These are phyloP conservation scores for Zaprionus ghesquierei DNA, from an alignment of 1,140 invertebrate species.

Conservation along the genomic window DNA sequence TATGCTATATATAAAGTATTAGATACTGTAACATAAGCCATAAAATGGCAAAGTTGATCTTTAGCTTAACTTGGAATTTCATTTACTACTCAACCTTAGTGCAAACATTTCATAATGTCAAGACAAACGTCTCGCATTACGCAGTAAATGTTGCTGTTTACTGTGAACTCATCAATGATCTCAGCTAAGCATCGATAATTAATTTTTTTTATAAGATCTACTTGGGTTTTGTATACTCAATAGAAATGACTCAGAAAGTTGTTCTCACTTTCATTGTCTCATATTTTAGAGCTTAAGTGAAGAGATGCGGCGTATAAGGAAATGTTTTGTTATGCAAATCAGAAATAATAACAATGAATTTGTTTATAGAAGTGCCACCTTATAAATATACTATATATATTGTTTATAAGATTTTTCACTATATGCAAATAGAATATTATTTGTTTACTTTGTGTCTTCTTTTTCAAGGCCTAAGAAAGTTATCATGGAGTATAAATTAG, in stretches of 20 bases:
- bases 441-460: neutral
- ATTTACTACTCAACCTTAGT: neutral
- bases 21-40: neutral
- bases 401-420: neutral
- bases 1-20: neutral
- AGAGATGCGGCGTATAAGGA: neutral
- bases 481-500: too few relatives aligned
- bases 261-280: constrained; percentile 13
- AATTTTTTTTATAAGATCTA: neutral
- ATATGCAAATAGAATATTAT: neutral
- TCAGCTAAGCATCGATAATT: constrained; percentile 13
- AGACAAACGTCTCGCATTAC: neutral
- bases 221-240: neutral
- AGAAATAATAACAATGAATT: neutral
- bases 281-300: neutral
- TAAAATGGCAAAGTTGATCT: neutral
- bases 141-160: neutral
- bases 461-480: too few relatives aligned
- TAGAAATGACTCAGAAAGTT: constrained; percentile 20
- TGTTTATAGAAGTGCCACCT: neutral
- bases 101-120: neutral
- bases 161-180: constrained; percentile 16
- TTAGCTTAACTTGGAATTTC: neutral
- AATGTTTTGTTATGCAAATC: constrained; percentile 7
- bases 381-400: neutral